Evolutionary conservation across 2,888 invertebrate species (phyloP).

Genomic region (Saturnia japonica): DNA sequence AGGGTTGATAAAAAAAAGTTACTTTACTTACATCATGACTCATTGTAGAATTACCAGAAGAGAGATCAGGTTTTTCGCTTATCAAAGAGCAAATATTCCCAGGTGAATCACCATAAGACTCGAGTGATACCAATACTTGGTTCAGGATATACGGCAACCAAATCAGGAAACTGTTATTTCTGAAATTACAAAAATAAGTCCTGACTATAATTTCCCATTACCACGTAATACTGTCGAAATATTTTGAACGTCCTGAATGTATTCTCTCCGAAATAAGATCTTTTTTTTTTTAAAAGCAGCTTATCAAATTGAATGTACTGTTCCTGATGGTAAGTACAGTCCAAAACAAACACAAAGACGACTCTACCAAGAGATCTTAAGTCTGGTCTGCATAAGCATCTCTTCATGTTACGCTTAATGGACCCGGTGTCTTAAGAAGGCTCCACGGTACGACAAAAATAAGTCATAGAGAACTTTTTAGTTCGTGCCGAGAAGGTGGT

Average conservation of each 20-base stretch:
- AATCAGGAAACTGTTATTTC: conserved; percentile 79
- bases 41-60: conserved; percentile 24
- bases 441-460: no score
- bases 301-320: no score
- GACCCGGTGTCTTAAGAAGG: no score
- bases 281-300: no score
- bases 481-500: no score
- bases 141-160: conserved; percentile 83
- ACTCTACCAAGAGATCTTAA: no score
- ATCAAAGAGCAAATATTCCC: conserved; percentile 56
- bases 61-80: conserved; percentile 33
- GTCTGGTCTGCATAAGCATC: no score
- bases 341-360: no score
- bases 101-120: conserved; percentile 32
- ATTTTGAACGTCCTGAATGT: neutral
- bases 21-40: conserved; percentile 30
- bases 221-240: neutral
- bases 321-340: no score
- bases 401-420: no score
- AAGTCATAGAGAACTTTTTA: no score
- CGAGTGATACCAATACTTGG: conserved; percentile 59
- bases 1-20: neutral
- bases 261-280: neutral
- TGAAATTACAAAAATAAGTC: conserved; percentile 41
- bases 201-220: neutral